Evolutionary conservation across 2,888 invertebrate species (phyloP).

Genomic region (Craniophora ligustri): DNA sequence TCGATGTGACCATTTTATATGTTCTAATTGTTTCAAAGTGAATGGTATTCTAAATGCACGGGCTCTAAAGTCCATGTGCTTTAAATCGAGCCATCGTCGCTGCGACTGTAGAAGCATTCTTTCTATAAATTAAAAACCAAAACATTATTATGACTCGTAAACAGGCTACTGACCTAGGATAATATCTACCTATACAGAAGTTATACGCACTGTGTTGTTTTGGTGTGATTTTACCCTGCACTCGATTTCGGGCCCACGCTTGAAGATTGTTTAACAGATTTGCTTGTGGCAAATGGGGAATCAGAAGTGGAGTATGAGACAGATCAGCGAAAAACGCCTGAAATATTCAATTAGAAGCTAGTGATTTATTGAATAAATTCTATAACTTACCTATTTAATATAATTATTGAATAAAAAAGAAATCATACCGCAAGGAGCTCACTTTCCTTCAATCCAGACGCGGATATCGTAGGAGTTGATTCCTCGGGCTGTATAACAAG

Average conservation of each 20-base stretch:
- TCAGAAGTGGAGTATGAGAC: constrained; percentile 72
- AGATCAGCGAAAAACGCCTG: constrained; percentile 80
- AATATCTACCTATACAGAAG: not conserved
- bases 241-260: constrained; percentile 75
- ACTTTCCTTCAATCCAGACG: constrained; percentile 68
- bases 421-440: constrained; percentile 72
- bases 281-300: constrained; percentile 81
- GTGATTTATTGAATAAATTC: not conserved
- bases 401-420: not conserved
- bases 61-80: constrained; percentile 76
- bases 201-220: constrained; percentile 66
- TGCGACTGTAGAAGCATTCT: constrained; percentile 94
- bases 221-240: constrained; percentile 69
- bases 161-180: too few relatives aligned
- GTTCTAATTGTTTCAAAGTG: constrained; percentile 67
- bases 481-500: constrained; percentile 58
- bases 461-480: constrained; percentile 68
- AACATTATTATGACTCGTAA: too few relatives aligned
- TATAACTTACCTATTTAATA: not conserved
- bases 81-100: constrained; percentile 90
- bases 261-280: constrained; percentile 74
- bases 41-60: constrained; percentile 77
- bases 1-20: constrained; percentile 77
- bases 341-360: not conserved
- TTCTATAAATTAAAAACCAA: constrained; percentile 91